Evolutionary conservation across 2,888 invertebrate genomes (phyloP), one percentile per base, ranked within the genome.

Genomic region (Alloplasta piceator): DNA sequence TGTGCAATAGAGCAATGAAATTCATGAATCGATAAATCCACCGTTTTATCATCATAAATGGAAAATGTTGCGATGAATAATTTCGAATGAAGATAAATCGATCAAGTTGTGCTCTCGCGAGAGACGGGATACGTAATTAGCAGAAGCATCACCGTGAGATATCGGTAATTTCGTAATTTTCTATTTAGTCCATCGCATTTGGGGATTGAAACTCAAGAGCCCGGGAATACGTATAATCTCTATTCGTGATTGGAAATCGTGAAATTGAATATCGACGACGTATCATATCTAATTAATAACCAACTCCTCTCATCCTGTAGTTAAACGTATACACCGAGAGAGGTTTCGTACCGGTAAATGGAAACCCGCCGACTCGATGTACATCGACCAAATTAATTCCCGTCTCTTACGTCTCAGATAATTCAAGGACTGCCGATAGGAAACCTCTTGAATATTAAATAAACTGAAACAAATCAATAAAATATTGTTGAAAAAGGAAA

Each of bases 371-470:
- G 67, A 43, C 68, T 46, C 71, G 58, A 67, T 80, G 55, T 61
- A 50, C 52, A 61, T 43, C 60, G 66, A 56, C 58, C 55, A 71
- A 71, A 71, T 66, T 55, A 80, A 80, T 75, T 14, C 14, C 14
- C 7, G 14, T 7, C 6, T 14, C 52, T 12, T n/a, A 9, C 9
- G 39, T 43, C 39, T 41, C 56, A 26, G 60, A 67, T 67, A 67
- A 52, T 39, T 10, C 36, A 16, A n/a, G 26, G 41, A 39, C 26
- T n/a, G 10, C 58, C 16, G 39, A 50, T 4, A 6, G 12, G 16
- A n/a, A 10, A 6, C 74, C 66, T 12, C 46, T 39, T 58, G 9
- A 36, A 60, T 52, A 9, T 26, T 60, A 43, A 9, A 43, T 10
- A 43, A 6, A 6, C 10, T 26, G 26, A 26, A 26, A 26, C 26